Evolutionary conservation across 2,888 invertebrate genomes (phyloP), one percentile per base, ranked within the genome.

Genomic region (Metalampra italica): DNA sequence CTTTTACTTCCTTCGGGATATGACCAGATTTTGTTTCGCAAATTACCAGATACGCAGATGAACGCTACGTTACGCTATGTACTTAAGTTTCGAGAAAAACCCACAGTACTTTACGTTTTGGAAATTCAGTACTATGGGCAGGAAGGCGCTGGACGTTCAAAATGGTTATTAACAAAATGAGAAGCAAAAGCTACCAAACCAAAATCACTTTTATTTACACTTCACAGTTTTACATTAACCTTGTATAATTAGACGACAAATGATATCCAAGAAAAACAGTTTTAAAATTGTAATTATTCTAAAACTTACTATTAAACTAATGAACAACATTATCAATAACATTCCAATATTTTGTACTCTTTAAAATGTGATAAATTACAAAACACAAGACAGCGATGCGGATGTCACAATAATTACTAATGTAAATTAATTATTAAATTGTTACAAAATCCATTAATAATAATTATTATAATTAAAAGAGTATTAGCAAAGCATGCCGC

Each of bases 271-370:
- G 76, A 75, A 76, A 74, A 85, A 82, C 80, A 79, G 72, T 72
- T 74, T 79, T 83, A 78, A 82, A 86, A 86, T 77, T 71, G 76
- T 74, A 77, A 82, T 83, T 86, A 87, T 68, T 86, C 85, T 86
- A 87, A 86, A 87, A 85, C 84, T 82, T 84, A 86, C 56, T 67
- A 80, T 81, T 82, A 86, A 73, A 80, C 80, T 82, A 86, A 73
- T 70, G 80, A 88, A 86, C 85, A 88, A 88, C 82, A 84, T 84
- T 84, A 83, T 78, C 68, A 47, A 84, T 86, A 88, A 88, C 88
- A 84, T 85, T 84, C 86, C 84, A 84, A 88, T 87, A 88, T 82
- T 87, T 88, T 86, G 85, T 88, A 87, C 87, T 87, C 86, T 87
- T 82, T 86, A 86, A 87, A 87, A 86, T 85, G 85, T 83, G 83